Evolutionary conservation across 2,113 vertebrate genomes (phyloP), one percentile per base, ranked within the genome.

Genomic region (Chelonoidis abingdonii): DNA sequence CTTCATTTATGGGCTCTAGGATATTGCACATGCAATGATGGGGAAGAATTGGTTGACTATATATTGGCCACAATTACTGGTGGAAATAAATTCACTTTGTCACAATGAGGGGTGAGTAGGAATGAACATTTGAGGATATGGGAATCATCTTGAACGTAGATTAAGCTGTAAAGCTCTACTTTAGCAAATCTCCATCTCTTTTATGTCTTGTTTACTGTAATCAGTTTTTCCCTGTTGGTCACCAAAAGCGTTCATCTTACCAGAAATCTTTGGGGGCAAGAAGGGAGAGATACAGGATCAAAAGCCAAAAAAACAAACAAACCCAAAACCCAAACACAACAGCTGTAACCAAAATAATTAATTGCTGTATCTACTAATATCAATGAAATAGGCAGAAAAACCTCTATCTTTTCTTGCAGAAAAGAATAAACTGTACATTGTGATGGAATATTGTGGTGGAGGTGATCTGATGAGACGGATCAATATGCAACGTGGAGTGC

Each of bases 361-460:
- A 76, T 54, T 79, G 6, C 35, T 83, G 5, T 89, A 7, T 47
- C 88, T 76, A 81, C 82, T 57, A 86, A 31, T 86, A 69, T 53
- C 54, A 82, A 80, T 57, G 10, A 44, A 88, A 80, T 93, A 90
- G 85, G 92, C 54, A 53, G 59, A 96, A 92, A 92, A 53, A 93
- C 25, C 27, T 17, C 56, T 69, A 12, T 47, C 82, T 96, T 95
- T 96, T 80, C 31, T 98, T 98, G 29, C 90, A 99, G 99, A 99
- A 95, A 93, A 93, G 16, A 98, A 97, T 95, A 98, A 94, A 41
- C 97, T 99, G 5, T 99, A 98, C 75, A 99, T 99, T 89, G 98
- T 99, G 69, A 99, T 99, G 99, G 99, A 99, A 94, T 99, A 98
- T 85, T 99, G 99, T 97, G 99, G 99, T 22, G 99, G 99, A 95